phyloP scores from a whole-genome alignment of 2,888 invertebrate genomes.

The Monoplex corrugatus region DNA sequence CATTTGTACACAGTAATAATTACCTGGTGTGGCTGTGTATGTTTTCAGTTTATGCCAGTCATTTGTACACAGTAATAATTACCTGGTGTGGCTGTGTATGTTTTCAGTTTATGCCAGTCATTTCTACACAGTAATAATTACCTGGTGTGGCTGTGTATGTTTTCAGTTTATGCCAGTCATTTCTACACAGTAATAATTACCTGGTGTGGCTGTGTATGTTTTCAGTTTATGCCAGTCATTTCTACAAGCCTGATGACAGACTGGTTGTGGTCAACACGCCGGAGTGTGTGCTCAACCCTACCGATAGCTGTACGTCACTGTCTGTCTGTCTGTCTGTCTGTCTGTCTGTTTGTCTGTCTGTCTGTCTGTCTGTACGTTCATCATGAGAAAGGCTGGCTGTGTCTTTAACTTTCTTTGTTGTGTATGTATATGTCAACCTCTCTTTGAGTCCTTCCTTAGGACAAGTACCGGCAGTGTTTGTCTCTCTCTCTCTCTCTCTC shows the following conservation, averaged over 20 bases:
- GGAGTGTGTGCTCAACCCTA: constrained; percentile 52
- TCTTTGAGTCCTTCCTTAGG: neutral
- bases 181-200: constrained; percentile 45
- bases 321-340: neutral
- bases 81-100: too few relatives aligned
- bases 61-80: too few relatives aligned
- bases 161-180: constrained; percentile 53
- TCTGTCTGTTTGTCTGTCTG: neutral
- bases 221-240: constrained; percentile 53
- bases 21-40: too few relatives aligned
- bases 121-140: too few relatives aligned
- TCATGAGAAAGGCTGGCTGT: neutral
- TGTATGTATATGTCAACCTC: neutral
- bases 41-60: too few relatives aligned
- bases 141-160: neutral
- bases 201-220: neutral
- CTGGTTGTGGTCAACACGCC: constrained; percentile 55
- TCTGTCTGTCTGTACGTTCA: neutral
- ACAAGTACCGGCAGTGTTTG: too few relatives aligned
- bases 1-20: too few relatives aligned
- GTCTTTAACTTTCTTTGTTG: neutral
- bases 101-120: too few relatives aligned
- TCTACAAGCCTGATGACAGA: constrained; percentile 54
- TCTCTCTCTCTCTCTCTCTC: too few relatives aligned
- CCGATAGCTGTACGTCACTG: constrained; percentile 52